A percentile compares a stretch with the other conserved stretches of the same genome.
phyloP scores from a whole-genome alignment of 1,140 invertebrate genomes.

The Linepithema humile region DNA sequence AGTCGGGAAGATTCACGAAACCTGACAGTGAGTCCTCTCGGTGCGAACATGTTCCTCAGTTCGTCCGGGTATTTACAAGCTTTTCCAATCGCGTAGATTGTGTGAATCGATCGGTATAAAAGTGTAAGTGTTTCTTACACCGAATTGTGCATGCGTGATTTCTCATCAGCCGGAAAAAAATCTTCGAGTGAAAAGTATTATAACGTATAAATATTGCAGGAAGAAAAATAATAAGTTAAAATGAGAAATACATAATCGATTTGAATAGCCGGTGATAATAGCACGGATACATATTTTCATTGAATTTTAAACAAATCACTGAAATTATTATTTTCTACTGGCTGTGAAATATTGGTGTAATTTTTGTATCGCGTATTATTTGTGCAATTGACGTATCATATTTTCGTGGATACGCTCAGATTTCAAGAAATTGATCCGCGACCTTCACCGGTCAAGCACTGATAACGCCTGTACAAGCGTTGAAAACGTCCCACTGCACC shows the following conservation, averaged over 20 bases:
- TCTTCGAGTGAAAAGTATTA: neutral
- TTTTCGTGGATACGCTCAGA: slow-evolving; percentile 23
- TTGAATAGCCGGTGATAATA: slow-evolving; percentile 8
- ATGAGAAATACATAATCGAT: slow-evolving; percentile 2
- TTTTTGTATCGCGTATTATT: slow-evolving; percentile 8
- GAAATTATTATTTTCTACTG: neutral
- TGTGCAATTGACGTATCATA: slow-evolving; percentile 26
- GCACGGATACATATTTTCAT: slow-evolving; percentile 23
- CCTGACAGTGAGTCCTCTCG: slow-evolving; percentile 33
- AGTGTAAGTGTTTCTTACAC: neutral
- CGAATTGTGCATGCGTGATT: slow-evolving; percentile 2
- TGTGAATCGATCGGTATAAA: neutral
- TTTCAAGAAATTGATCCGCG: slow-evolving; percentile 55
- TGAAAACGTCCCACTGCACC: slow-evolving; percentile 42
- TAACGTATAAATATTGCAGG: neutral
- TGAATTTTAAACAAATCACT: neutral
- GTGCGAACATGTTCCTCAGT: neutral
- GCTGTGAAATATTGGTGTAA: slow-evolving; percentile 10
- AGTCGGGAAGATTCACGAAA: slow-evolving; percentile 46
- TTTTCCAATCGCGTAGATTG: neutral
- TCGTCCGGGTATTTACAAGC: neutral
- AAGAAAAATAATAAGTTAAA: slow-evolving; percentile 15
- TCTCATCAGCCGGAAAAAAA: neutral
- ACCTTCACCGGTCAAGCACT: slow-evolving; percentile 45
- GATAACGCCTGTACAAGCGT: slow-evolving; percentile 49